Evolutionary conservation across 2,888 invertebrate genomes (phyloP).

Genomic region (Chorisops tibialis): DNA sequence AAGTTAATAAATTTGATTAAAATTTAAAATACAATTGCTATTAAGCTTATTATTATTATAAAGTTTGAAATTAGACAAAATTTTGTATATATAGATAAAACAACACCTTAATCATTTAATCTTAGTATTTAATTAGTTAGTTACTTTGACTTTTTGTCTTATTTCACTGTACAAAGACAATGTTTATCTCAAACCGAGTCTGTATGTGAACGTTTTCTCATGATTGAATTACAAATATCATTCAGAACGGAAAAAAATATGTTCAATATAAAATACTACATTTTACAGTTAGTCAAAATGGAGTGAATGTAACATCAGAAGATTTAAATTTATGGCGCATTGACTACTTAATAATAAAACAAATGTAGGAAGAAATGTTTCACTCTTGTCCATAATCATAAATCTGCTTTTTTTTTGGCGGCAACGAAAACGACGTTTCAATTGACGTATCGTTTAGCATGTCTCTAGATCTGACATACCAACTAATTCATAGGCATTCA

Average conservation of each 20-base stretch:
- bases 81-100: slow-evolving; percentile 16
- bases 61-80: not conserved
- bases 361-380: slow-evolving; percentile 7
- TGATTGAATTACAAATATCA: not conserved
- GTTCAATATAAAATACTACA: slow-evolving; percentile 22
- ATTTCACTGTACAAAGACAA: slow-evolving; percentile 14
- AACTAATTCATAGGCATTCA: slow-evolving; percentile 21
- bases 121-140: slow-evolving; percentile 21
- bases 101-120: slow-evolving; percentile 19
- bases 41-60: not conserved
- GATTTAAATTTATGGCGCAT: slow-evolving; percentile 22
- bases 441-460: slow-evolving; percentile 8
- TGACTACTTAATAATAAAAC: slow-evolving; percentile 23
- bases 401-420: slow-evolving; percentile 1
- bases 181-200: not conserved
- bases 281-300: slow-evolving; percentile 21
- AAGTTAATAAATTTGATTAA: slow-evolving; percentile 10
- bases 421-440: slow-evolving; percentile 15
- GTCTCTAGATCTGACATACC: not conserved
- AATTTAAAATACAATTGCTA: slow-evolving; percentile 9
- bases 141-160: slow-evolving; percentile 15
- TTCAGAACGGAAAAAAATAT: slow-evolving; percentile 10
- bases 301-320: slow-evolving; percentile 13
- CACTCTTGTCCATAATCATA: not conserved
- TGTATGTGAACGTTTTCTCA: not conserved